A percentile compares a stretch with the other conserved stretches of the same genome.
Conservation (phyloP, 2,888 invertebrate species). For the Hirtodrosophila confusa region DNA sequence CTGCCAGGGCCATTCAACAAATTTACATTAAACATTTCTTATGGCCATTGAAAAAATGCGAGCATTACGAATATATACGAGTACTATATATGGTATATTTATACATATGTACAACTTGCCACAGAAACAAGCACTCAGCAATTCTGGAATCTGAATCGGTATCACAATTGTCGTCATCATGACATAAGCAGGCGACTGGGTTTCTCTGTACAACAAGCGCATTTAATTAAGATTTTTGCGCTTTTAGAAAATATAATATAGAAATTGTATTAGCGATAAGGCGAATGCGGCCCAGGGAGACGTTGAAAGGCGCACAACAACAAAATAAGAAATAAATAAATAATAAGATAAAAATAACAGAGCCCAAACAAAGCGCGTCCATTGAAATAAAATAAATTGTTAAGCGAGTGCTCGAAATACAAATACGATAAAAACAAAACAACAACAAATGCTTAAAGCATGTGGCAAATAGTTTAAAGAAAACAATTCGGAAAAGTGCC, state of each 20-base stretch:
- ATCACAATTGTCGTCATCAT: slow-evolving; percentile 53
- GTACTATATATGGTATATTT: neutral
- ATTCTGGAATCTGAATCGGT: slow-evolving; percentile 30
- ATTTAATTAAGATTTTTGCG: slow-evolving; percentile 60
- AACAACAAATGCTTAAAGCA: no score
- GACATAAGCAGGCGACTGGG: slow-evolving; percentile 42
- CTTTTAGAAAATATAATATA: slow-evolving; percentile 32
- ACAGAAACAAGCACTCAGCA: no score
- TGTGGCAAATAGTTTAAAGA: slow-evolving; percentile 28
- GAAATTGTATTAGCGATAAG: slow-evolving; percentile 45
- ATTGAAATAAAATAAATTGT: slow-evolving; percentile 21
- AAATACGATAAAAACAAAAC: slow-evolving; percentile 30
- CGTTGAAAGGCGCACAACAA: slow-evolving; percentile 1
- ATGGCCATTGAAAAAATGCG: neutral
- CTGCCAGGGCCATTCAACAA: slow-evolving; percentile 29
- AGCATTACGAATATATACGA: slow-evolving; percentile 1
- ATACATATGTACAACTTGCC: neutral
- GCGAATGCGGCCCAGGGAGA: slow-evolving; percentile 5
- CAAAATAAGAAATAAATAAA: slow-evolving; percentile 5
- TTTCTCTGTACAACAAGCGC: slow-evolving; percentile 27
- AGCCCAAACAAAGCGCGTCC: slow-evolving; percentile 54
- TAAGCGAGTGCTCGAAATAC: slow-evolving; percentile 18
- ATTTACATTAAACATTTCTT: slow-evolving; percentile 5
- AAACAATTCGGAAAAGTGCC: slow-evolving; percentile 1
- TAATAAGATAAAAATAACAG: slow-evolving; percentile 36